Evolutionary conservation across 2,888 invertebrate species (phyloP), one percentile per base, ranked within the genome.

Genomic region (Mythimna vitellina): DNA sequence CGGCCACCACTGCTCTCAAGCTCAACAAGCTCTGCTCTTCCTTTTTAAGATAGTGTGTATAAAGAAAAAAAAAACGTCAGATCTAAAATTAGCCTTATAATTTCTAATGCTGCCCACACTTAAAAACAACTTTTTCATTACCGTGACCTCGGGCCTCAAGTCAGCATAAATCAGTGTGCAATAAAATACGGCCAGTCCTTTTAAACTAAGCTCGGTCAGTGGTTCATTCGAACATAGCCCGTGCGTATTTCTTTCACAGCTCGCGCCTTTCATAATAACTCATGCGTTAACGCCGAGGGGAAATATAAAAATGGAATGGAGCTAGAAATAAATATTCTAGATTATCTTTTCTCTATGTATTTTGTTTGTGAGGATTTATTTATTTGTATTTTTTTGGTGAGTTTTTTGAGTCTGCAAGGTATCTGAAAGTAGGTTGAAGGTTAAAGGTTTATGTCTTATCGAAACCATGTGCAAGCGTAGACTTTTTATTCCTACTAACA

Each of bases 271-370:
- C 88, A 90, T 83, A 88, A 70, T 87, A 88, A 90, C 80, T 88
- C 91, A 89, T 88, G 92, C 92, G 92, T 92, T 89, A 93, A 92
- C 85, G 76, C 86, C 85, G 78, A 81, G 80, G 88, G 89, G 88
- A 89, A 90, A 90, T 89, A 89, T 85, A 87, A 88, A 90, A 91
- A 88, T 89, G 87, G 86, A 88, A 83, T 83, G 38, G 60, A 14
- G 49, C 58, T 83, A 67, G 75, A 69, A 77, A 77, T n/a, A 84
- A 65, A 78, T 46, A 51, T 77, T 65, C 56, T 58, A 70, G 49
- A 67, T 75, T 56, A 72, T 72, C 65, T 56, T 69, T 60, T 60
- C 35, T 49, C 12, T 49, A 56, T 38, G 57, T 67, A 54, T 51
- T 69, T 65, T n/a, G 53, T 63, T 72, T 49, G 10, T 25, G 14